Percentiles rank a stretch among this genome's conserved stretches.
These are phyloP conservation scores for Creontiades dilutus DNA, from an alignment of 2,888 invertebrate genomes.

Conservation along the genomic window DNA sequence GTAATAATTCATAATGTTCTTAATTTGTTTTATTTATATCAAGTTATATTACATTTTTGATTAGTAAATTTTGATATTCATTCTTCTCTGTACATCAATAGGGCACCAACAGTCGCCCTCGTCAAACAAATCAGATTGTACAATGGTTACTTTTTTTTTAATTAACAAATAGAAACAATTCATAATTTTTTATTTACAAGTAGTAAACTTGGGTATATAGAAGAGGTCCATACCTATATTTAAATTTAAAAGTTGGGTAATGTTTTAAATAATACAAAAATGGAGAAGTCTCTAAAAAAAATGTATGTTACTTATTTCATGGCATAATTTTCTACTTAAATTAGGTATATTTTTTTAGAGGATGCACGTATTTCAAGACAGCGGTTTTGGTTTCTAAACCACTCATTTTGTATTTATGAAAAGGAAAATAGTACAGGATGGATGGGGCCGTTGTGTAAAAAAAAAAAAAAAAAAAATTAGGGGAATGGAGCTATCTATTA, in stretches of 20 bases:
- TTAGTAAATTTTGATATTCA: conserved; percentile 4
- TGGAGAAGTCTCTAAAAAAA: background rate
- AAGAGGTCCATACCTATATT: background rate
- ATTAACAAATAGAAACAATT: conserved; percentile 23
- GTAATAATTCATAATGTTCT: conserved; percentile 10
- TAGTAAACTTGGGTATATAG: background rate
- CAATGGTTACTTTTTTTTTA: background rate
- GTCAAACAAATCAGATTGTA: conserved; percentile 10
- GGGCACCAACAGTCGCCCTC: background rate
- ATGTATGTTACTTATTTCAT: background rate
- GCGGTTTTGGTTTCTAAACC: too few species aligned
- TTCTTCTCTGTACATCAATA: conserved; percentile 24
- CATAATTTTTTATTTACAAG: background rate
- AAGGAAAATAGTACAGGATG: too few species aligned
- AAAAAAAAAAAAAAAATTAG: too few species aligned
- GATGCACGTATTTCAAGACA: too few species aligned
- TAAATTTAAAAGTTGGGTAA: background rate
- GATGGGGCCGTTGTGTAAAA: too few species aligned
- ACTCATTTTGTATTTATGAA: too few species aligned
- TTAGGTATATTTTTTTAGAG: too few species aligned
- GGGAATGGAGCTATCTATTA: too few species aligned
- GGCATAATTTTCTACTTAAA: too few species aligned
- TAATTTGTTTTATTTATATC: conserved; percentile 18
- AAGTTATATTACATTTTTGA: conserved; percentile 16
- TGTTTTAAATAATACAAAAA: background rate